phyloP scores from a whole-genome alignment of 2,113 vertebrate species.

The Electrona antarctica region DNA sequence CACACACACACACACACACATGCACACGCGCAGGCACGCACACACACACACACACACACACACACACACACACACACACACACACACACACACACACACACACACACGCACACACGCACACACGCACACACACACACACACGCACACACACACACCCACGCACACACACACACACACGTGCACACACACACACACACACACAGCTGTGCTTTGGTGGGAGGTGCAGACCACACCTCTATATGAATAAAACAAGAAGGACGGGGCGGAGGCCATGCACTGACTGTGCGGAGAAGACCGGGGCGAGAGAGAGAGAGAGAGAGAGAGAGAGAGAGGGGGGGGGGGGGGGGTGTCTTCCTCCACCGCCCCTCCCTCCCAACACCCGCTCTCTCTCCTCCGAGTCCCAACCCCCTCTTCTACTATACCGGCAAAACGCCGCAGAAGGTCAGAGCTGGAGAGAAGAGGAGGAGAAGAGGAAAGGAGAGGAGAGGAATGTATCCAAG shows the following conservation, averaged over 20 bases:
- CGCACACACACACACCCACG: no score
- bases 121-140: no score
- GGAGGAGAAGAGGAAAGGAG: not conserved
- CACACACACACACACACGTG: no score
- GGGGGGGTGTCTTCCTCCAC: slow-evolving; percentile 31
- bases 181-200: no score
- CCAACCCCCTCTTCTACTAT: slow-evolving; percentile 58
- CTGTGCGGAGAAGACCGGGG: slow-evolving; percentile 14
- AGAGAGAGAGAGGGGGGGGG: slow-evolving; percentile 5
- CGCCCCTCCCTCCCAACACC: not conserved
- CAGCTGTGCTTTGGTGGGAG: no score
- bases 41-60: no score
- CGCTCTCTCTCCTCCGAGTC: slow-evolving; percentile 61
- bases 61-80: no score
- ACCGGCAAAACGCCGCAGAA: slow-evolving; percentile 69
- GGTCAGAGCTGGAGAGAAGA: slow-evolving; percentile 45
- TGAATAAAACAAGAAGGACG: slow-evolving; percentile 76
- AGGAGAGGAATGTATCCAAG: not conserved
- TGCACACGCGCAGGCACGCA: no score
- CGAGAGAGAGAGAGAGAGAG: not conserved
- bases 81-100: no score
- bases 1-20: no score
- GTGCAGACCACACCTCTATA: slow-evolving; percentile 44
- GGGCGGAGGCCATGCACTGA: slow-evolving; percentile 58
- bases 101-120: no score